A percentile compares a stretch with the other conserved stretches of the same genome.
Conservation (phyloP, 2,888 invertebrate genomes). For the Tachystola acroxantha region DNA sequence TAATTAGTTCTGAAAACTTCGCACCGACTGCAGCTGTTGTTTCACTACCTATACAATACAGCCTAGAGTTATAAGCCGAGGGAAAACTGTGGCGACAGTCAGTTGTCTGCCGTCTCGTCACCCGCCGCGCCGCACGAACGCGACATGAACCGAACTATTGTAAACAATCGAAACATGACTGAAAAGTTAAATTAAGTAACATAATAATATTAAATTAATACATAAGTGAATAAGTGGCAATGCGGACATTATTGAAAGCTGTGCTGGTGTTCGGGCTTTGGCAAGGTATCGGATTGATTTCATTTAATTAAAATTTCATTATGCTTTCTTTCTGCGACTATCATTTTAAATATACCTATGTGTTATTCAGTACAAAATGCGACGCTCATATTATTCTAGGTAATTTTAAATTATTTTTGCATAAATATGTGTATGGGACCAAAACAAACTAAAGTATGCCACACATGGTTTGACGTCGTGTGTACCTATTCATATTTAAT, state of each 20-base stretch:
- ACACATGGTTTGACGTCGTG: too few relatives aligned
- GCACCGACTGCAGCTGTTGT: conserved; percentile 54
- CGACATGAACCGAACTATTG: neutral
- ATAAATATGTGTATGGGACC: too few relatives aligned
- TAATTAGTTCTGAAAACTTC: conserved; percentile 49
- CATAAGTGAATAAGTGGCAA: conserved; percentile 14
- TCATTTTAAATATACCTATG: too few relatives aligned
- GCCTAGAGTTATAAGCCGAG: conserved; percentile 60
- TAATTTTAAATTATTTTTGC: too few relatives aligned
- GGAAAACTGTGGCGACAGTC: conserved; percentile 43
- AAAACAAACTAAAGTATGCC: too few relatives aligned
- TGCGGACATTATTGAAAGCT: conserved; percentile 26
- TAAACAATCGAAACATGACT: conserved; percentile 4
- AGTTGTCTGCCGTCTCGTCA: conserved; percentile 34
- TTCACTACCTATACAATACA: conserved; percentile 43
- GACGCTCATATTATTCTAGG: too few relatives aligned
- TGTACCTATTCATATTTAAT: too few relatives aligned
- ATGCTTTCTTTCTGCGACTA: neutral
- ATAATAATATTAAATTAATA: neutral
- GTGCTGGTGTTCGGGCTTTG: conserved; percentile 43
- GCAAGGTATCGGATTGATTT: conserved; percentile 45
- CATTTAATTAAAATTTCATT: conserved; percentile 2
- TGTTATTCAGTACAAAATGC: too few relatives aligned
- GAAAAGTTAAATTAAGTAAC: neutral
- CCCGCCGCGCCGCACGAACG: neutral